phyloP scores from a whole-genome alignment of 2,888 invertebrate genomes.

The Eubasilissa splendida region DNA sequence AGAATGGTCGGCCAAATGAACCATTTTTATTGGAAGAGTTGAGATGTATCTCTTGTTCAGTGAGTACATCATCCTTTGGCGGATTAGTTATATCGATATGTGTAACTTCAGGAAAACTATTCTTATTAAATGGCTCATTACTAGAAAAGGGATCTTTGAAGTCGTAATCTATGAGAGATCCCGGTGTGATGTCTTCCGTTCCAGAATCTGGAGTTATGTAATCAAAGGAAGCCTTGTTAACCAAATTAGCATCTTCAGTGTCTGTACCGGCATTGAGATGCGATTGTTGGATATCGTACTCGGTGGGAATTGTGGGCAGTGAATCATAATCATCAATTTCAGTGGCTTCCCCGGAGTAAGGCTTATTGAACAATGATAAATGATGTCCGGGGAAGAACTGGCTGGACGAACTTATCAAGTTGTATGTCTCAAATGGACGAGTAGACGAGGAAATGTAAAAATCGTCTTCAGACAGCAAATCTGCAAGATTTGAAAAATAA shows the following conservation, averaged over 20 bases:
- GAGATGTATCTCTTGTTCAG: slow-evolving; percentile 42
- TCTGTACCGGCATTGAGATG: slow-evolving; percentile 37
- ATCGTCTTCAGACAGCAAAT: slow-evolving; percentile 74
- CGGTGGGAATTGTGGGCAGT: slow-evolving; percentile 52
- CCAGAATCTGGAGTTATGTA: slow-evolving; percentile 77
- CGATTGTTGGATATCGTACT: slow-evolving; percentile 39
- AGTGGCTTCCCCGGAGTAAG: slow-evolving; percentile 58
- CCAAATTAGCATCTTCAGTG: slow-evolving; percentile 38
- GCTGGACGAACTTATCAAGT: slow-evolving; percentile 72
- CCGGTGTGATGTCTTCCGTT: slow-evolving; percentile 76
- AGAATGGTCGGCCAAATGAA: slow-evolving; percentile 39
- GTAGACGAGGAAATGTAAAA: slow-evolving; percentile 83
- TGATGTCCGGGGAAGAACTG: slow-evolving; percentile 82
- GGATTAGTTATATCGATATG: neutral
- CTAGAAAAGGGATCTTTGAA: slow-evolving; percentile 55
- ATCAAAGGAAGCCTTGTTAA: slow-evolving; percentile 65
- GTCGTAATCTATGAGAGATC: slow-evolving; percentile 61
- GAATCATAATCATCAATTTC: slow-evolving; percentile 48
- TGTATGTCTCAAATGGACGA: slow-evolving; percentile 79
- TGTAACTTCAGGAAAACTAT: neutral
- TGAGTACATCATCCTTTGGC: neutral
- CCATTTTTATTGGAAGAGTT: slow-evolving; percentile 29
- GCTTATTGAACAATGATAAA: slow-evolving; percentile 61
- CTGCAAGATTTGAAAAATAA: slow-evolving; percentile 61
- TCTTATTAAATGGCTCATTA: slow-evolving; percentile 18